phyloP scores from a whole-genome alignment of 64 coral and sea anemone species.

The Montipora sp. region DNA sequence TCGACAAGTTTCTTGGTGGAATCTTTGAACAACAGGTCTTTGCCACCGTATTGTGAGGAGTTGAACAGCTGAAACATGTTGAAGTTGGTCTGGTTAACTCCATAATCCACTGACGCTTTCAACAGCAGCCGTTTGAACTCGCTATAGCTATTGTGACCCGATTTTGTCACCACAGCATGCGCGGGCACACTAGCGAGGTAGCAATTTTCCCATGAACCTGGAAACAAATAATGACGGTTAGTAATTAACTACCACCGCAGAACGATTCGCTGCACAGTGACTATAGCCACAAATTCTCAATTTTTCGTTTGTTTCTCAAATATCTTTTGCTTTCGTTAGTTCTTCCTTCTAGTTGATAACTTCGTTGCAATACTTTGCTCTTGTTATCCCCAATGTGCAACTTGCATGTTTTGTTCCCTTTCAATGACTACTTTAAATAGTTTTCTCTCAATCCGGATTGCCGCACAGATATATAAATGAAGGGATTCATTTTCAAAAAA shows the following conservation, averaged over 20 bases:
- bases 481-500: too few relatives aligned
- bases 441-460: too few relatives aligned
- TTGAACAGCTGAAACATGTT: background rate
- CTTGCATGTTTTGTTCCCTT: too few relatives aligned
- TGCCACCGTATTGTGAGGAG: background rate
- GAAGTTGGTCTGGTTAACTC: background rate
- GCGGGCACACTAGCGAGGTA: background rate
- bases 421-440: too few relatives aligned
- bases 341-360: too few relatives aligned
- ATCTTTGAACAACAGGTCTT: conserved; percentile 74
- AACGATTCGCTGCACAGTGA: too few relatives aligned
- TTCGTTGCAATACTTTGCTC: too few relatives aligned
- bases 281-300: too few relatives aligned
- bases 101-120: background rate
- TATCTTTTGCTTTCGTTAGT: too few relatives aligned
- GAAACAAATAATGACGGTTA: background rate
- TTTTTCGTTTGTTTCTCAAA: too few relatives aligned
- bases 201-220: background rate
- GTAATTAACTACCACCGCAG: background rate
- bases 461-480: too few relatives aligned
- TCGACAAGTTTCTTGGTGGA: conserved; percentile 53
- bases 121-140: background rate
- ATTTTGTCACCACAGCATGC: conserved; percentile 23
- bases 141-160: background rate
- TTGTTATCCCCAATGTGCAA: too few relatives aligned